Percentiles rank a stretch among this genome's conserved stretches.
phyloP scores from a whole-genome alignment of 2,113 vertebrate species.

The Athene noctua region DNA sequence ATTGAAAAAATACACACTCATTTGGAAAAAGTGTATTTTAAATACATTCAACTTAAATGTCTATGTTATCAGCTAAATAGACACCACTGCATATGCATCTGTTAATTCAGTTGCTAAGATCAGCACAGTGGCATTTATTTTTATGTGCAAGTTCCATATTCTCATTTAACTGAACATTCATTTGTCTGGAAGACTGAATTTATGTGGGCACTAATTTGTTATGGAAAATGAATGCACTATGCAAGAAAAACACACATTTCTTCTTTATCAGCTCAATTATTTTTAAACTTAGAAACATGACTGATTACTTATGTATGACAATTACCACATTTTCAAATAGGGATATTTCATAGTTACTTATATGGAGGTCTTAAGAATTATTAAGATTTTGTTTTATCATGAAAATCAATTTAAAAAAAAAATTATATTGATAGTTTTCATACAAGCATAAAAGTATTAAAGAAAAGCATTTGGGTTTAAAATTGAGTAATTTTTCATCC shows the following conservation, averaged over 20 bases:
- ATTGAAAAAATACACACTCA: not conserved
- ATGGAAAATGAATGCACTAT: slow-evolving; percentile 16
- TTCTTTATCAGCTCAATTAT: not conserved
- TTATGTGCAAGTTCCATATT: not conserved
- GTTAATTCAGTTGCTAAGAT: not conserved
- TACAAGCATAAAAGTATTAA: not conserved
- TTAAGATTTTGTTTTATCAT: not conserved
- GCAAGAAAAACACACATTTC: slow-evolving; percentile 28
- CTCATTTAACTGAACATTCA: not conserved
- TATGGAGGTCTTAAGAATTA: not conserved
- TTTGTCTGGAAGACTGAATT: slow-evolving; percentile 58
- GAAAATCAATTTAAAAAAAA: not conserved
- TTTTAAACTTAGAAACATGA: slow-evolving; percentile 35
- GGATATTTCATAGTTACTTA: not conserved
- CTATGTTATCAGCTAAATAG: not conserved
- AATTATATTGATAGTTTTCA: not conserved
- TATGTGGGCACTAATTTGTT: slow-evolving; percentile 14
- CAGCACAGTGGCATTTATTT: not conserved
- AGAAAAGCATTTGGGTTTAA: not conserved
- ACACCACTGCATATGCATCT: not conserved
- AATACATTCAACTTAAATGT: not conserved
- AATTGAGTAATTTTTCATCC: not conserved
- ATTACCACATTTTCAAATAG: not conserved
- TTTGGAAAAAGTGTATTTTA: not conserved
- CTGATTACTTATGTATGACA: slow-evolving; percentile 18